These are phyloP conservation scores for Cecropterus lyciades DNA, from an alignment of 1,140 invertebrate species.

Conservation along the genomic window DNA sequence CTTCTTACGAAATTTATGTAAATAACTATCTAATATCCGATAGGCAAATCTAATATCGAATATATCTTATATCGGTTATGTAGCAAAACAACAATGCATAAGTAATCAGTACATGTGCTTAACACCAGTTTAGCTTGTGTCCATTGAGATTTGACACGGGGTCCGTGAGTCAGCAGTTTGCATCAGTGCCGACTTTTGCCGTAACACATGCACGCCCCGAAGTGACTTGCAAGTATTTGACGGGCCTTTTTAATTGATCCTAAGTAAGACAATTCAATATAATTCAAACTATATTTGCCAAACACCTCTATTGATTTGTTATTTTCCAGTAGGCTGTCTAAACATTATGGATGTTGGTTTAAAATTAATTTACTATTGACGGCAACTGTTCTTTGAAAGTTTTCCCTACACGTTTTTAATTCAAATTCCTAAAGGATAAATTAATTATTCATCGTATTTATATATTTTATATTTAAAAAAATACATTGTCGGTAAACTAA, in stretches of 20 bases:
- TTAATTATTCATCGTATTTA: too few species aligned
- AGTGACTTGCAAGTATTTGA: conserved; percentile 68
- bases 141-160: conserved; percentile 79
- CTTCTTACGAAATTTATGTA: too few species aligned
- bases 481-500: background rate
- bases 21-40: too few species aligned
- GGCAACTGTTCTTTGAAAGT: too few species aligned
- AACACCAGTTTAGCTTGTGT: conserved; percentile 60
- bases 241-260: conserved; percentile 76
- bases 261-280: conserved; percentile 70
- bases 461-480: too few species aligned
- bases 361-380: too few species aligned
- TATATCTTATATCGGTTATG: background rate
- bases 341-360: background rate
- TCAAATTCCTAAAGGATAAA: too few species aligned
- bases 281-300: conserved; percentile 34
- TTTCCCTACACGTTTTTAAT: too few species aligned
- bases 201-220: conserved; percentile 65
- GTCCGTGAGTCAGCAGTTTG: conserved; percentile 65
- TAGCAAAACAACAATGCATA: conserved; percentile 17
- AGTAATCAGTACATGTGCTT: conserved; percentile 57
- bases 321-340: conserved; percentile 2
- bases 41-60: too few species aligned
- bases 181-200: conserved; percentile 51
- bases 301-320: conserved; percentile 6